Evolutionary conservation across 1,140 invertebrate species (phyloP).

Genomic region (Heterodera carotae): DNA sequence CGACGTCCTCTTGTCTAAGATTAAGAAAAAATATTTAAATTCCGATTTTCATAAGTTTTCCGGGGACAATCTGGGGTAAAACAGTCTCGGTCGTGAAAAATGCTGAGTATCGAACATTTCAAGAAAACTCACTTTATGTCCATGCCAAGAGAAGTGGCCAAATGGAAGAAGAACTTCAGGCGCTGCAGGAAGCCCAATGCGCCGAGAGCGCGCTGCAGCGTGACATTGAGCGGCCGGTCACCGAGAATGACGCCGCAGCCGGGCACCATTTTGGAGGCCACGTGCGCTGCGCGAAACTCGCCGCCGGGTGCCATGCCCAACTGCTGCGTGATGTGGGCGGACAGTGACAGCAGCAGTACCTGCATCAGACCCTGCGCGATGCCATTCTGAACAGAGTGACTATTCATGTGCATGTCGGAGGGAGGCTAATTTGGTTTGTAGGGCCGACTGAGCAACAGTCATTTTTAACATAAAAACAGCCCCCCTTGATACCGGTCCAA

Average conservation of each 20-base stretch:
- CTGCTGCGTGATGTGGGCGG: constrained; percentile 86
- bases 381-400: constrained; percentile 69
- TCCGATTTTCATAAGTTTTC: too few relatives aligned
- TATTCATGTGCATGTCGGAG: too few relatives aligned
- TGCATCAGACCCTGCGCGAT: constrained; percentile 85
- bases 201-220: constrained; percentile 57
- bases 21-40: too few relatives aligned
- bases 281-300: constrained; percentile 87
- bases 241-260: constrained; percentile 60
- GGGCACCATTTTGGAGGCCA: constrained; percentile 71
- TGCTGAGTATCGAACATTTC: too few relatives aligned
- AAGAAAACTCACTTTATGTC: constrained; percentile 59
- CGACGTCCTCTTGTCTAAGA: constrained; percentile 56
- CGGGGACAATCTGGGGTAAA: too few relatives aligned
- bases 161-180: constrained; percentile 55
- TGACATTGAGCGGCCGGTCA: constrained; percentile 63
- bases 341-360: constrained; percentile 83
- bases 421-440: too few relatives aligned
- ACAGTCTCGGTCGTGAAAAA: too few relatives aligned
- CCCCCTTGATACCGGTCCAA: too few relatives aligned
- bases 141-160: constrained; percentile 47
- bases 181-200: constrained; percentile 58
- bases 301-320: constrained; percentile 44
- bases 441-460: too few relatives aligned
- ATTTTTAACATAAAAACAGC: too few relatives aligned